Evolutionary conservation across 2,888 invertebrate species (phyloP), one percentile per base, ranked within the genome.

Genomic region (Hirtodrosophila duncani): DNA sequence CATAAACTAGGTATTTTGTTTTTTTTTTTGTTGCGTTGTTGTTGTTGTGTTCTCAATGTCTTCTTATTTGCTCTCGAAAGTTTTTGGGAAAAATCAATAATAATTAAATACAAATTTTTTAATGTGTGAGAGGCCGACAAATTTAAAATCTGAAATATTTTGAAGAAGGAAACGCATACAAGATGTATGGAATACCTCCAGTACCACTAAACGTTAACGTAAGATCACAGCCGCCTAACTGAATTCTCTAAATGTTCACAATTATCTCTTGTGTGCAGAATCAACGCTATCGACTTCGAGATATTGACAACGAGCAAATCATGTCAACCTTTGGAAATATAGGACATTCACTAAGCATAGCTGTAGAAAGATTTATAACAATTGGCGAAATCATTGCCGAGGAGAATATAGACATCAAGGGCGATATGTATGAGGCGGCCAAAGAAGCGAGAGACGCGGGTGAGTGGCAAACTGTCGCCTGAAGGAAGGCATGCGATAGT

Each of bases 311-410:
- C 60, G 80, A 77, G 31, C 64, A 74, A 51, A 72, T 77, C 42
- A 63, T 82, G 53, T 62, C 71, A 46, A 67, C 80, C 3, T 77
- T 83, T 58, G 81, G 75, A 30, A 91, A 96, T 63, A 97, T 99
- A 50, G 99, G 99, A 21, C 97, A 97, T 84, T 95, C 97, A 33
- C 97, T 99, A 62, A 97, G 96, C 88, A 91, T 97, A 84, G 98
- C 99, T 41, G 97, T 99, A 53, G 98, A 99, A 86, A 90, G 98
- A 75, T 99, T 99, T 89, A 98, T 98, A 74, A 95, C 97, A 29
- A 98, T 99, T 65, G 99, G 99, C 29, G 98, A 99, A 88, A 95
- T 97, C 81, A 99, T 99, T 85, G 99, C 98, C 34, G 98, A 98
- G 88, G 98, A 98, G 89, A 98, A 99, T 89, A 93, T 94, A 18